Evolutionary conservation across 2,888 invertebrate species (phyloP).

Genomic region (Lithodes maja): DNA sequence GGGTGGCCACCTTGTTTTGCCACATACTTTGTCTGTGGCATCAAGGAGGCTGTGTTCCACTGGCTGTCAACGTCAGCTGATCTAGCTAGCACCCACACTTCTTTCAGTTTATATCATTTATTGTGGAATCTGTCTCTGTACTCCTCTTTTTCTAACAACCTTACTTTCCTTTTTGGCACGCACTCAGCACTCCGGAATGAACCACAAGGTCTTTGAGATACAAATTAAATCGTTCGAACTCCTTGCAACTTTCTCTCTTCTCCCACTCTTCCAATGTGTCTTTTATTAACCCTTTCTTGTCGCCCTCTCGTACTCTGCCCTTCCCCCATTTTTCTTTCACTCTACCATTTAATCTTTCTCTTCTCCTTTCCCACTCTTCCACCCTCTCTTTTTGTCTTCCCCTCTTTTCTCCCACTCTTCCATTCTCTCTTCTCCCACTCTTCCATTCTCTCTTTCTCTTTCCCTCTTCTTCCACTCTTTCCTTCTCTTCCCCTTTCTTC

Average conservation of each 20-base stretch:
- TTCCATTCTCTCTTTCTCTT: slow-evolving; percentile 13
- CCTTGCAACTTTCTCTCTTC: background rate
- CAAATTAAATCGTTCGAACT: background rate
- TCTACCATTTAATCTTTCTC: background rate
- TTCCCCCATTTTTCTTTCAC: background rate
- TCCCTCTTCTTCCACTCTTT: background rate
- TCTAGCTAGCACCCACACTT: too few species aligned
- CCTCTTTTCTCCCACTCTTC: background rate
- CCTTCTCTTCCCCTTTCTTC: background rate
- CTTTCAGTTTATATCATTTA: too few species aligned
- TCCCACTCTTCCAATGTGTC: background rate
- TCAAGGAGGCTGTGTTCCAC: too few species aligned
- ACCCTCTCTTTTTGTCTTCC: background rate
- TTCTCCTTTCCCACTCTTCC: background rate
- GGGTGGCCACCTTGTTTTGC: too few species aligned
- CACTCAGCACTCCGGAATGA: too few species aligned
- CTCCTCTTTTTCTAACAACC: too few species aligned
- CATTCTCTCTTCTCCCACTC: background rate
- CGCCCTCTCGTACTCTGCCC: background rate
- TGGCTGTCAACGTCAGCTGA: too few species aligned
- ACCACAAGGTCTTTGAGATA: too few species aligned
- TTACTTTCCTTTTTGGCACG: too few species aligned
- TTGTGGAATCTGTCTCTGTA: too few species aligned
- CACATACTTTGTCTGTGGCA: too few species aligned
- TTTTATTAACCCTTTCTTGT: background rate